Base-by-base conservation (phyloP, 2,888 invertebrate species). In the Apodemia duryi region DNA sequence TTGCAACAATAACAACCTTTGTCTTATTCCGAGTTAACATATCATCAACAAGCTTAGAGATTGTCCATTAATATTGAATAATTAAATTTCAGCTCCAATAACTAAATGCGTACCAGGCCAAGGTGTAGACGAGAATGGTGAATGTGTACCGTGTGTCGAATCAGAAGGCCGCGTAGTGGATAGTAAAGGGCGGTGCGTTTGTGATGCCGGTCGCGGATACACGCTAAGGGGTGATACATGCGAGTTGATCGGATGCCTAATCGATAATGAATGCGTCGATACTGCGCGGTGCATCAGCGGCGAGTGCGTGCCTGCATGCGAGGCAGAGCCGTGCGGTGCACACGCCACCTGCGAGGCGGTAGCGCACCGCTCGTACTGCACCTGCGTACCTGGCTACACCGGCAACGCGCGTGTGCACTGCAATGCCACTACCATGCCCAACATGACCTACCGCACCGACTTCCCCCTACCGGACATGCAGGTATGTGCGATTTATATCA, bases 391-490 rank as follows among this genome's bases (percentile, higher is more conserved):
- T 29, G 96, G 96, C 49, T 96, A 95, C 79, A 93, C 93, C 6
- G 97, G 97, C 73, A 95, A 97, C 79, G 95, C 97, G 0, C 94
- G 96, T 71, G 88, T 94, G 29, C 92, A 94, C 73, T 97, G 97
- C 91, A 95, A 95, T 72, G 85, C 87, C 35, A 92, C 90, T 32
- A 81, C 78, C 72, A 73, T 77, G 52, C 74, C 77, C 6, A 77
- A 80, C 54, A 74, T 73, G 43, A 89, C 86, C 75, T 93, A 93
- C 74, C 93, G 96, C 57, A 97, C 96, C 0, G 96, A 96, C 78
- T 97, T 97, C 93, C 97, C 97, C 21, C 93, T 94, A 73, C 97
- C 97, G 6, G 96, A 96, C 67, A 96, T 97, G 95, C 93, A 94
- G 68, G 91, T 91, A 49, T n/a, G n/a, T n/a, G n/a, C 2, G n/a